phyloP scores from a whole-genome alignment of 1,140 invertebrate species.

The Ooceraea biroi region DNA sequence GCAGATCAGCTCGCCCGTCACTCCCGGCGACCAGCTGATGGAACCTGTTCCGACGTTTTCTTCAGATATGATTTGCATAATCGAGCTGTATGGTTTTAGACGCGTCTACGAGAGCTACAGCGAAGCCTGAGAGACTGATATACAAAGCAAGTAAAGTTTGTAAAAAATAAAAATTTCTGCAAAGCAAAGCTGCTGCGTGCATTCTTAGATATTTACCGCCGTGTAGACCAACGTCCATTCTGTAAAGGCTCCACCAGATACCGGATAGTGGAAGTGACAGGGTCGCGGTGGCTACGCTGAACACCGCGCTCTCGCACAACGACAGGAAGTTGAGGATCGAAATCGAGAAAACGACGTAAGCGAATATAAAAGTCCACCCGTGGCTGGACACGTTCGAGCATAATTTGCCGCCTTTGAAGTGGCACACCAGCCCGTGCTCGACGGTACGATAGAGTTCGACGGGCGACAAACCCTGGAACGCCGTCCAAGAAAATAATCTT shows the following conservation, averaged over 20 bases:
- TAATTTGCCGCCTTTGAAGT: constrained; percentile 73
- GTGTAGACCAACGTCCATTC: constrained; percentile 81
- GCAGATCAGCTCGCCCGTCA: constrained; percentile 88
- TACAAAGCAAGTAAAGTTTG: no score
- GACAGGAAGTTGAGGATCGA: constrained; percentile 86
- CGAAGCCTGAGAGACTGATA: not conserved
- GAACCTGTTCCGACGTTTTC: constrained; percentile 78
- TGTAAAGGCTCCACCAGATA: constrained; percentile 89
- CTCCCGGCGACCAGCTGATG: constrained; percentile 86
- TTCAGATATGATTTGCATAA: constrained; percentile 20
- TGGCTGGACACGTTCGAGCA: constrained; percentile 85
- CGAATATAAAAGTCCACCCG: constrained; percentile 85
- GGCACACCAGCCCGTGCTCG: constrained; percentile 79
- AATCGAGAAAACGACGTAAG: constrained; percentile 85
- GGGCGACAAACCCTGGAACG: constrained; percentile 75
- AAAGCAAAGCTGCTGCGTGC: not conserved
- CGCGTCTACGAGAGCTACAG: not conserved
- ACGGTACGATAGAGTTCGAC: constrained; percentile 77
- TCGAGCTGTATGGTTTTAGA: not conserved
- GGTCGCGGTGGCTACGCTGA: constrained; percentile 86
- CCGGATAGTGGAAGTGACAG: constrained; percentile 87
- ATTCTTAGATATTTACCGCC: constrained; percentile 73
- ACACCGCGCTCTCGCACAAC: constrained; percentile 87
- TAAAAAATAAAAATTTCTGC: no score
- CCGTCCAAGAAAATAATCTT: not conserved